phyloP scores from a whole-genome alignment of 1,140 invertebrate genomes.

The Mercenaria mercenaria region DNA sequence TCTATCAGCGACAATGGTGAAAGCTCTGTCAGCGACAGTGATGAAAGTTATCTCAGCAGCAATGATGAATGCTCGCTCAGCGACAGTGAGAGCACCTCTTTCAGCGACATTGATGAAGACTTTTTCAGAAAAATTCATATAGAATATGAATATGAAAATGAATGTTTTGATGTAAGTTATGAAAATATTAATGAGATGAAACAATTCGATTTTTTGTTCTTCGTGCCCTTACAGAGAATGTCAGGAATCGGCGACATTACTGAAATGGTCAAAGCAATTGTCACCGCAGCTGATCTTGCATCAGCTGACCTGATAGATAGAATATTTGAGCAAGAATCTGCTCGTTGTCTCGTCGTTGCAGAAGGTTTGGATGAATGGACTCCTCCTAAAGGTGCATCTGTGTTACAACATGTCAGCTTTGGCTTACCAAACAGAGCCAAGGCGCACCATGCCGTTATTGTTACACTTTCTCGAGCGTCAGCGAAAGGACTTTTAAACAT shows the following conservation, averaged over 20 bases:
- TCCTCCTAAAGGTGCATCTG: not conserved
- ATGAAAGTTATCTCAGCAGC: too few relatives aligned
- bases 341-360: not conserved
- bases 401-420: not conserved
- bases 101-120: too few relatives aligned
- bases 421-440: too few relatives aligned
- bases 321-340: not conserved
- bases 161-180: not conserved
- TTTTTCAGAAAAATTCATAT: too few relatives aligned
- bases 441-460: too few relatives aligned
- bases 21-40: too few relatives aligned
- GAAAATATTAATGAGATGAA: not conserved
- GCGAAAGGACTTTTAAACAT: too few relatives aligned
- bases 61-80: too few relatives aligned
- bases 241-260: not conserved
- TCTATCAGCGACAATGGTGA: too few relatives aligned
- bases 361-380: not conserved
- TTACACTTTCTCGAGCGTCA: too few relatives aligned
- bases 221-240: not conserved
- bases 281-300: not conserved
- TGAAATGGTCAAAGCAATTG: not conserved
- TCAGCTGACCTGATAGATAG: not conserved
- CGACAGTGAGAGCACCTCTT: too few relatives aligned
- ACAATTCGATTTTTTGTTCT: not conserved
- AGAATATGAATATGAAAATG: too few relatives aligned